These are phyloP conservation scores for Pocillopora verrucosa DNA, from an alignment of 64 coral and sea anemone genomes.

Conservation along the genomic window DNA sequence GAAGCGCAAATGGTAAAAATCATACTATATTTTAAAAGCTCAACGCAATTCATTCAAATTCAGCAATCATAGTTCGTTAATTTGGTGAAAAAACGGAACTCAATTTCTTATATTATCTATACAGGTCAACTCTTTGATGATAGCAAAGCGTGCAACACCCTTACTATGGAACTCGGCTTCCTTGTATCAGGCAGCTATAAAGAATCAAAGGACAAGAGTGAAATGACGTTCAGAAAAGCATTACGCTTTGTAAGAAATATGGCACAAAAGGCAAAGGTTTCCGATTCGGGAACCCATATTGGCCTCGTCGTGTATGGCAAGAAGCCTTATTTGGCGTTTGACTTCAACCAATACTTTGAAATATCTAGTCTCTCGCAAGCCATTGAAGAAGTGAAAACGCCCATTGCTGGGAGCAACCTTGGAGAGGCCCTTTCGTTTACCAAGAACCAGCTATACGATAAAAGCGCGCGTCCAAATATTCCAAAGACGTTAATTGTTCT, in stretches of 20 bases:
- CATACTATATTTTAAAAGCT: too few relatives aligned
- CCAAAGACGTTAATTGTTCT: constrained; percentile 47
- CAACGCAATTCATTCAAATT: not conserved
- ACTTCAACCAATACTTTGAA: constrained; percentile 48
- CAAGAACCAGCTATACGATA: constrained; percentile 50
- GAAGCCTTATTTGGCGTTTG: constrained; percentile 60
- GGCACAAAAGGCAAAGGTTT: constrained; percentile 26
- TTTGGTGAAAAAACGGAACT: not conserved
- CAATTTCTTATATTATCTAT: not conserved
- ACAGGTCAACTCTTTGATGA: constrained; percentile 25
- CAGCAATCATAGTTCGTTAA: not conserved
- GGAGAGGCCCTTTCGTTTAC: constrained; percentile 23
- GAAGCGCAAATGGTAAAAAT: too few relatives aligned
- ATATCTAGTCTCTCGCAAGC: not conserved
- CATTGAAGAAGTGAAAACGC: constrained; percentile 6
- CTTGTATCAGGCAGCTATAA: constrained; percentile 8
- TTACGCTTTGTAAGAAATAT: constrained; percentile 21
- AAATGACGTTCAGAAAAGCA: constrained; percentile 25
- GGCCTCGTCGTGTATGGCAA: constrained; percentile 53
- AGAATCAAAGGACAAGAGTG: not conserved
- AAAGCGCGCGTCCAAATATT: constrained; percentile 36
- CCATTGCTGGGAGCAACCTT: constrained; percentile 17
- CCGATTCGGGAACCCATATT: constrained; percentile 35
- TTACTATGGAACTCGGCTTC: constrained; percentile 43
- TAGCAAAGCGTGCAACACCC: constrained; percentile 1